Evolutionary conservation across 2,888 invertebrate species (phyloP), one percentile per base, ranked within the genome.

Genomic region (Entomobrya multifasciata): DNA sequence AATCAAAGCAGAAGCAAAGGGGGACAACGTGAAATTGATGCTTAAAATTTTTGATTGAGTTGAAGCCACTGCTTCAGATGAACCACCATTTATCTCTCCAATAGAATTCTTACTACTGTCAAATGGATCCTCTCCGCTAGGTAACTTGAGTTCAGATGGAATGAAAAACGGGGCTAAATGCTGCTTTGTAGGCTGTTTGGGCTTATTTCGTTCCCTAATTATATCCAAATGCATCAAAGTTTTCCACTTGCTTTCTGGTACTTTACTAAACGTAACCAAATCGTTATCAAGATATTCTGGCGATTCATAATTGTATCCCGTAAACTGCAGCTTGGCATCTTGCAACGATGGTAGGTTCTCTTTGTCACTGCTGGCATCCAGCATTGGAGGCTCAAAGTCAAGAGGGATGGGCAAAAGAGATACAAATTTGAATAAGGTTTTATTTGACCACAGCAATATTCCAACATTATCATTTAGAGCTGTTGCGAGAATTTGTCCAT

Each of bases 371-470:
- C 20, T 41, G 6, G 1, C 20, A 1, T 22, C 67, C 65, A 84
- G n/a, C 49, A 52, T 25, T 44, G 44, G 83, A 6, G 90, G 89
- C 60, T 88, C 88, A 57, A 57, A 87, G 44, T 88, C 82, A 22
- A 30, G 30, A n/a, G 89, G 88, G 52, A 90, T 92, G 0, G 97
- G 96, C 91, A 95, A 95, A 15, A 99, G 93, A 41, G 96, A 95
- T 36, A 98, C 94, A 92, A 96, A 96, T 77, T 95, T 94, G 92
- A 96, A 99, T 0, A 98, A 93, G 0, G 96, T 95, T 92, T 95
- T 95, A 93, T 99, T 99, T 0, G 96, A 95, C 99, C 99, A 99
- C 47, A 99, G 93, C 92, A 96, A 98, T 79, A 99, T 94, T 0
- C 98, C 99, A 22, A 98, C 93, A 91, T 96, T 95, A 88, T 96